Percentiles rank a stretch among this genome's conserved stretches.
phyloP scores from a whole-genome alignment of 2,888 invertebrate genomes.

The Eristalis tenax region DNA sequence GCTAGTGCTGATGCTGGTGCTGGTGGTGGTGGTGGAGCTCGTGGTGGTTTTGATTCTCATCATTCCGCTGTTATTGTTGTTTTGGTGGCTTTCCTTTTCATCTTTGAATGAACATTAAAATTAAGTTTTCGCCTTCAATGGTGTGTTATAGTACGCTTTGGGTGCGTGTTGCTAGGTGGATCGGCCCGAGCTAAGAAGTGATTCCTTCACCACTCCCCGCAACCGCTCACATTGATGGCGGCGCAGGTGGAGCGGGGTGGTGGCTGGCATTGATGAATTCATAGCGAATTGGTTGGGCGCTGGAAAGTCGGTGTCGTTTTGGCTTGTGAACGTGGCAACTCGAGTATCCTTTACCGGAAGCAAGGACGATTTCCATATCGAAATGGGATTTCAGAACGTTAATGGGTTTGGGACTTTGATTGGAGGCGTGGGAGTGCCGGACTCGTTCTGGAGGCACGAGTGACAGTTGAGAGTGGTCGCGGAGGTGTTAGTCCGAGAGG shows the following conservation, averaged over 20 bases:
- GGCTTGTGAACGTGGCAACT: neutral
- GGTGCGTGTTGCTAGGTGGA: constrained; percentile 7
- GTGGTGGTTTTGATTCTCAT: too few species aligned
- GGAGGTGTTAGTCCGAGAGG: too few species aligned
- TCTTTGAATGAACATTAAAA: constrained; percentile 42
- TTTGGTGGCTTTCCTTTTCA: constrained; percentile 20
- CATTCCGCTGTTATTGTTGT: neutral
- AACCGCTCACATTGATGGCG: neutral
- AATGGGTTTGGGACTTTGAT: neutral
- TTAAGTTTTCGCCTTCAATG: constrained; percentile 27
- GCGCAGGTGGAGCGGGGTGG: too few species aligned
- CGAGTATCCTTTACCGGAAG: neutral
- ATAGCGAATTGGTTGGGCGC: neutral
- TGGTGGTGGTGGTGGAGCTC: neutral
- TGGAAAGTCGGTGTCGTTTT: neutral
- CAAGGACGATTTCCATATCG: neutral
- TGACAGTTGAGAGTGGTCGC: neutral
- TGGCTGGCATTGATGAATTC: neutral
- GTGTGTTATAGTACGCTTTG: neutral
- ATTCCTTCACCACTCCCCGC: neutral
- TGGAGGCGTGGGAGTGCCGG: neutral
- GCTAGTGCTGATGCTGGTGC: neutral
- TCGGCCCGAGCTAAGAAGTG: neutral
- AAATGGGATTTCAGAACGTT: neutral
- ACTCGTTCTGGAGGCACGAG: neutral